These are phyloP conservation scores for Gonocerus acuteangulatus DNA, from an alignment of 2,888 invertebrate genomes.

Conservation along the genomic window DNA sequence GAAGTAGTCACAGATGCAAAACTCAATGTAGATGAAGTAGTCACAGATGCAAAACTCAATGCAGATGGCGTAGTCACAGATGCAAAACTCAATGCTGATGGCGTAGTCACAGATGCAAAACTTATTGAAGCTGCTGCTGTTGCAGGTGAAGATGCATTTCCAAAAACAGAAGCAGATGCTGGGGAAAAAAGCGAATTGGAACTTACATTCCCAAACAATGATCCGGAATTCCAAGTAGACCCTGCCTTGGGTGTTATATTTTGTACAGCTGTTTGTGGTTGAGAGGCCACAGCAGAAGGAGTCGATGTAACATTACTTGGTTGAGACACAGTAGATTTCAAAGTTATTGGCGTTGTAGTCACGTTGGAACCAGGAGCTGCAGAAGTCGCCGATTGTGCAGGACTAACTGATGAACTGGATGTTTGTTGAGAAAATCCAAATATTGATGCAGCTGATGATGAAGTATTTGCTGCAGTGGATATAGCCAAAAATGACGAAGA, in stretches of 20 bases:
- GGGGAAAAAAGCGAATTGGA: background rate
- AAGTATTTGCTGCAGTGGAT: too few species aligned
- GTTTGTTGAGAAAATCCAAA: too few species aligned
- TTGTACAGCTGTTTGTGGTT: background rate
- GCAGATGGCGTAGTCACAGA: too few species aligned
- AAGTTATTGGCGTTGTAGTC: too few species aligned
- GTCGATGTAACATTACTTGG: background rate
- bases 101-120: background rate
- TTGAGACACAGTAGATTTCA: too few species aligned
- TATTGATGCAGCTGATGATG: too few species aligned
- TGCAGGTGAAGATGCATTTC: background rate
- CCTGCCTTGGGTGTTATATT: background rate
- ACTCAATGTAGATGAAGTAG: background rate
- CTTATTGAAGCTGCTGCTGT: slow-evolving; percentile 3
- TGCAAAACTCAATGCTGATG: too few species aligned
- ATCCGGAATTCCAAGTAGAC: background rate
- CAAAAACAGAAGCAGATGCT: slow-evolving; percentile 19
- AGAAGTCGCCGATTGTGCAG: too few species aligned
- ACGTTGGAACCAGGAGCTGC: too few species aligned
- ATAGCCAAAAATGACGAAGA: too few species aligned
- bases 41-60: too few species aligned
- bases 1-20: background rate
- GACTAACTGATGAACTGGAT: too few species aligned
- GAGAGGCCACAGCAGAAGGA: background rate
- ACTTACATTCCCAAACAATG: background rate